Conservation (phyloP, 2,797 vertebrate genomes). For the Microctenopoma stevenorrisi region DNA sequence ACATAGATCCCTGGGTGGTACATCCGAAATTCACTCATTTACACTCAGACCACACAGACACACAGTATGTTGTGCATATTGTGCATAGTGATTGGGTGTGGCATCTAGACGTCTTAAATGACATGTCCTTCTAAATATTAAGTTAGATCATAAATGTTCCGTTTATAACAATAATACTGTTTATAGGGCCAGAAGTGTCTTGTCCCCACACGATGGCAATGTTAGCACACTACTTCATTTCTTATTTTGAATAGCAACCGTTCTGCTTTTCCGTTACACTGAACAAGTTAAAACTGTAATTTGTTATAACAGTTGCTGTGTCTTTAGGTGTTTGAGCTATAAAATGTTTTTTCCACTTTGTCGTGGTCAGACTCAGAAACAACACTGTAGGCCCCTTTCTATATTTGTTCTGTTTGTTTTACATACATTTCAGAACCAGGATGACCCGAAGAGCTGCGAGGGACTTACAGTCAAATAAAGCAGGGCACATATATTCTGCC, state of each 20-base stretch:
- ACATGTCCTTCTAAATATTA: not conserved
- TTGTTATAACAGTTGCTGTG: not conserved
- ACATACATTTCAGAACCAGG: too few relatives aligned
- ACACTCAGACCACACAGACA: constrained; percentile 40
- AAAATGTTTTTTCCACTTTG: not conserved
- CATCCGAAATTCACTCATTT: constrained; percentile 51
- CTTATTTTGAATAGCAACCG: not conserved
- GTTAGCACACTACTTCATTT: constrained; percentile 7
- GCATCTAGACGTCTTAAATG: constrained; percentile 12
- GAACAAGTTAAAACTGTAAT: not conserved
- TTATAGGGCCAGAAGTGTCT: not conserved
- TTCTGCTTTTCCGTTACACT: not conserved
- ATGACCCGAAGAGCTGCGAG: too few relatives aligned
- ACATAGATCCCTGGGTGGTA: constrained; percentile 40
- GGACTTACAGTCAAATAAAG: too few relatives aligned
- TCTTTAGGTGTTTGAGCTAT: too few relatives aligned
- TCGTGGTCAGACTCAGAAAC: too few relatives aligned
- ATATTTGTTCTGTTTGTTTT: too few relatives aligned
- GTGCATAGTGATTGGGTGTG: constrained; percentile 27
- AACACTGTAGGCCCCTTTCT: too few relatives aligned
- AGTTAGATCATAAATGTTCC: too few relatives aligned
- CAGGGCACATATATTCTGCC: too few relatives aligned
- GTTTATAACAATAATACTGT: constrained; percentile 15
- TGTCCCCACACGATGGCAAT: constrained; percentile 61
- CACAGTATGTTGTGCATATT: constrained; percentile 11